Conservation (phyloP, 2,113 vertebrate genomes). For the Promerops cafer region DNA sequence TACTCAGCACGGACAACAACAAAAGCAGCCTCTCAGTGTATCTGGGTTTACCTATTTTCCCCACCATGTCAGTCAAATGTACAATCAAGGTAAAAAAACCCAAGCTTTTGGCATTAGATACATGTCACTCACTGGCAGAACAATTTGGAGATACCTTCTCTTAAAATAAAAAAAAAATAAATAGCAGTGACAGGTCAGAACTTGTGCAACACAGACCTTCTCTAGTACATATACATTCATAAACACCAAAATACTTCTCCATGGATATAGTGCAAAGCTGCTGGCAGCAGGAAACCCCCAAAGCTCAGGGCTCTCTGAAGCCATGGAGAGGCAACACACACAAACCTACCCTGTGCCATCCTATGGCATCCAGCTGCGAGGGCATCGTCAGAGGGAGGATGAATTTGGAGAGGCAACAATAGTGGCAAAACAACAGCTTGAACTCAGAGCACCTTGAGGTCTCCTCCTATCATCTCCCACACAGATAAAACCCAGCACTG, state of each 20-base stretch:
- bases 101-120: slow-evolving; percentile 17
- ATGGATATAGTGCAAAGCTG: slow-evolving; percentile 45
- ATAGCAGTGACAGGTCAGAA: not conserved
- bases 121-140: slow-evolving; percentile 17
- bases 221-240: slow-evolving; percentile 30
- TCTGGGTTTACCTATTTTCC: not conserved
- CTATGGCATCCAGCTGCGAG: not conserved
- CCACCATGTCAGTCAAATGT: not conserved
- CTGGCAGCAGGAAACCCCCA: slow-evolving; percentile 9
- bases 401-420: not conserved
- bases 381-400: not conserved
- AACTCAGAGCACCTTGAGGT: not conserved
- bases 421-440: slow-evolving; percentile 34
- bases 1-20: not conserved
- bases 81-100: not conserved
- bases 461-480: not conserved
- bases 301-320: not conserved
- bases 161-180: slow-evolving; percentile 53
- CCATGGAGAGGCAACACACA: not conserved
- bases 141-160: not conserved
- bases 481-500: not conserved
- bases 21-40: not conserved
- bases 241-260: slow-evolving; percentile 21
- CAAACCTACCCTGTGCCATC: not conserved
- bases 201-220: slow-evolving; percentile 28